Evolutionary conservation across 2,888 invertebrate species (phyloP).

Genomic region (Drosophila tanythrix): DNA sequence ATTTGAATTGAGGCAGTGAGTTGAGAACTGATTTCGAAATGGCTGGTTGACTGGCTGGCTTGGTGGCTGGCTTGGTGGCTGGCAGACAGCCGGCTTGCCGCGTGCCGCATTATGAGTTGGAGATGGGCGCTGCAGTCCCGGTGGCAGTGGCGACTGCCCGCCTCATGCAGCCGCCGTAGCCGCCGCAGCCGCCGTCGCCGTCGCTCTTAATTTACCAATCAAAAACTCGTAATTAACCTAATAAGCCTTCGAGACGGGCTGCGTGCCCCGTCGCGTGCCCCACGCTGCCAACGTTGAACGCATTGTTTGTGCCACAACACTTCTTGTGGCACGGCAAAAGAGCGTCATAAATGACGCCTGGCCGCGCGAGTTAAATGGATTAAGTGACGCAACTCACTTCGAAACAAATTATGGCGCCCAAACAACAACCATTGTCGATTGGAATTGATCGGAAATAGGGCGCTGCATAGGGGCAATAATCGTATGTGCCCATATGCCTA

Average conservation of each 20-base stretch:
- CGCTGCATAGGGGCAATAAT: slow-evolving; percentile 53
- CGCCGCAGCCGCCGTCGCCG: slow-evolving; percentile 22
- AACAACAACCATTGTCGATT: slow-evolving; percentile 35
- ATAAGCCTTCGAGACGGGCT: slow-evolving; percentile 70
- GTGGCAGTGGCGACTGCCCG: slow-evolving; percentile 20
- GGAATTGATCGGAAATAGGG: slow-evolving; percentile 40
- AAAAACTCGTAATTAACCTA: slow-evolving; percentile 81
- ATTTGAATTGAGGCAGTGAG: slow-evolving; percentile 77
- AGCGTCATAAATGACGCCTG: slow-evolving; percentile 64
- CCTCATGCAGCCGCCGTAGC: slow-evolving; percentile 23
- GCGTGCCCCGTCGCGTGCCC: slow-evolving; percentile 71
- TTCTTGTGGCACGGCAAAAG: slow-evolving; percentile 12
- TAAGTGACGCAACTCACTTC: slow-evolving; percentile 74
- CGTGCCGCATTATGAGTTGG: slow-evolving; percentile 60
- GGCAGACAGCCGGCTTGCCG: slow-evolving; percentile 55
- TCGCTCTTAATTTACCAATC: slow-evolving; percentile 79
- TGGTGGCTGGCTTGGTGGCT: slow-evolving; percentile 31
- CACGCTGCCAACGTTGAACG: slow-evolving; percentile 42
- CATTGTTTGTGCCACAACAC: slow-evolving; percentile 37
- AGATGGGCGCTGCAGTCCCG: background rate
- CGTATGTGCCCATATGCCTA: slow-evolving; percentile 8
- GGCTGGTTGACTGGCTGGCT: slow-evolving; percentile 47
- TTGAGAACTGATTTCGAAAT: slow-evolving; percentile 78
- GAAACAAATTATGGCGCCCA: slow-evolving; percentile 67
- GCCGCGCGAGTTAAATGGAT: slow-evolving; percentile 65